phyloP scores from a whole-genome alignment of 1,140 invertebrate species.

The Rhizoglyphus robini region DNA sequence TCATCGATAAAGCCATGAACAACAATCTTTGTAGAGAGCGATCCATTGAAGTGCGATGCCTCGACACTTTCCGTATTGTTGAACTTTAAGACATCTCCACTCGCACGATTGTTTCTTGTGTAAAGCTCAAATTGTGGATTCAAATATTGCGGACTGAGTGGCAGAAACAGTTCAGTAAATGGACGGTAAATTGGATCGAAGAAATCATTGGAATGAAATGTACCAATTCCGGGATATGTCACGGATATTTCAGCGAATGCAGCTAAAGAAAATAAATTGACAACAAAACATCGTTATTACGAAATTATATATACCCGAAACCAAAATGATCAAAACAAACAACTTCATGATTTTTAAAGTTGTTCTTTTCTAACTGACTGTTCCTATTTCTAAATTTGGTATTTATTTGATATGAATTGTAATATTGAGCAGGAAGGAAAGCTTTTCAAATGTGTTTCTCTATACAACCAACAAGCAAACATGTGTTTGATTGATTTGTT shows the following conservation, averaged over 20 bases:
- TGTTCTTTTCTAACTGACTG: too few species aligned
- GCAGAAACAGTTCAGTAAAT: conserved; percentile 40
- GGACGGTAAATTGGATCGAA: conserved; percentile 57
- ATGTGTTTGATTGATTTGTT: too few species aligned
- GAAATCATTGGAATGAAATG: conserved; percentile 22
- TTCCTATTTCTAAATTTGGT: too few species aligned
- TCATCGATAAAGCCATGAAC: conserved; percentile 28
- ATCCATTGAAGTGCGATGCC: neutral
- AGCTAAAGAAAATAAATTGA: too few species aligned
- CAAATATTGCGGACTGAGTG: neutral
- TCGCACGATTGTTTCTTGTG: neutral
- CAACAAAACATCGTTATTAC: too few species aligned
- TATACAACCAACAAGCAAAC: too few species aligned
- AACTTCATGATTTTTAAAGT: too few species aligned
- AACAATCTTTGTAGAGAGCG: conserved; percentile 20
- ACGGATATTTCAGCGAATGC: neutral
- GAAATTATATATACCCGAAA: too few species aligned
- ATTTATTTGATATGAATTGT: too few species aligned
- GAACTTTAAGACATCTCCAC: neutral
- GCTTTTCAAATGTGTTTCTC: too few species aligned
- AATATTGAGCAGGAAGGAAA: too few species aligned
- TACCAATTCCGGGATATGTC: conserved; percentile 24
- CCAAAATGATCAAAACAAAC: too few species aligned
- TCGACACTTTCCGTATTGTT: neutral
- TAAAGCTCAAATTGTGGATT: neutral